A percentile compares a stretch with the other conserved stretches of the same genome.
Evolutionary conservation across 1,140 invertebrate species (phyloP).

Genomic region (Parasteatoda tepidariorum): DNA sequence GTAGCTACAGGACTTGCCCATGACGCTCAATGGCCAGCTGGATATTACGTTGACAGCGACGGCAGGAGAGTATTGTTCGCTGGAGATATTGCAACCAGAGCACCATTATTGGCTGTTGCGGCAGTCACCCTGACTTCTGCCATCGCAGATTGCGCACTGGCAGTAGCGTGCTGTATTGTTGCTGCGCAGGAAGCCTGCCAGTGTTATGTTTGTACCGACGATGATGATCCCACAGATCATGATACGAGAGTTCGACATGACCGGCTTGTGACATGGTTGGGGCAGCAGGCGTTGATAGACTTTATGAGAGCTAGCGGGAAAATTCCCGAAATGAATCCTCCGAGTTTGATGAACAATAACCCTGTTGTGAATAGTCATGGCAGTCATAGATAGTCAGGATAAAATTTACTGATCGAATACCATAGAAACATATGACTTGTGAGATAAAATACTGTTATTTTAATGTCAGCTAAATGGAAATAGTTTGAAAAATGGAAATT

Average conservation of each 20-base stretch:
- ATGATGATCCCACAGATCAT: conserved; percentile 49
- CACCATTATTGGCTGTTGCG: conserved; percentile 59
- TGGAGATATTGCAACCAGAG: conserved; percentile 51
- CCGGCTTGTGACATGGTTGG: conserved; percentile 62
- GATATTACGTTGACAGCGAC: conserved; percentile 63
- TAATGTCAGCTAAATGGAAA: too few species aligned
- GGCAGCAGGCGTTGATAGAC: conserved; percentile 60
- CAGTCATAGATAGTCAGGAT: not conserved
- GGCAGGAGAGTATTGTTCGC: conserved; percentile 55
- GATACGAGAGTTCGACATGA: conserved; percentile 61
- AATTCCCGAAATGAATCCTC: conserved; percentile 20
- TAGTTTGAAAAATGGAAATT: too few species aligned
- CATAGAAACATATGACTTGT: too few species aligned
- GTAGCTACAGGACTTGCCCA: conserved; percentile 64
- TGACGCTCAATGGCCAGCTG: conserved; percentile 62
- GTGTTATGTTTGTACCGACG: conserved; percentile 58
- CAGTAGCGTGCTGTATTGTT: conserved; percentile 62
- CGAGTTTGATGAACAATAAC: not conserved
- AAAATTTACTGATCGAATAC: too few species aligned
- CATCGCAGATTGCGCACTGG: conserved; percentile 61
- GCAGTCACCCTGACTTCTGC: conserved; percentile 61
- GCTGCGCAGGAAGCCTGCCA: conserved; percentile 61
- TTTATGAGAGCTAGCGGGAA: conserved; percentile 52
- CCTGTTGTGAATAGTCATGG: not conserved
- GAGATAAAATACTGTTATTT: too few species aligned